A percentile compares a stretch with the other conserved stretches of the same genome.
phyloP scores from a whole-genome alignment of 1,140 invertebrate species.

The Caenorhabditis brenneri region DNA sequence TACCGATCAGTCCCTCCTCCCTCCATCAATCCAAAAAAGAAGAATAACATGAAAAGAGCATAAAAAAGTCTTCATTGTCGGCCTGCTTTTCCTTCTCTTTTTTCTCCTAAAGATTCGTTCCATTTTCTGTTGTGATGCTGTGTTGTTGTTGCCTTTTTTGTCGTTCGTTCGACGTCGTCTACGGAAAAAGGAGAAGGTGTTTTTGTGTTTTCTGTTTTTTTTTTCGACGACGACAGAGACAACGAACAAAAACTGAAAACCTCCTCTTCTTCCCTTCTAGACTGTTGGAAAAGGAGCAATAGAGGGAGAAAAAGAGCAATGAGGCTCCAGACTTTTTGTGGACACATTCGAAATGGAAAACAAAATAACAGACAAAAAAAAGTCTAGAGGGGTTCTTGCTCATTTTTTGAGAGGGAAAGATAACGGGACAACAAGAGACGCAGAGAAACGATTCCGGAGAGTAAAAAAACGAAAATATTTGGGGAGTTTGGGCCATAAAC shows the following conservation, averaged over 20 bases:
- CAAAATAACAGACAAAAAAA: slow-evolving; percentile 31
- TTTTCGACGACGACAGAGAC: background rate
- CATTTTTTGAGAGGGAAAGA: background rate
- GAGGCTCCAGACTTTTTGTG: background rate
- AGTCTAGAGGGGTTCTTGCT: background rate
- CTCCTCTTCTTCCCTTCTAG: background rate
- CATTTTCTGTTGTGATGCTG: background rate
- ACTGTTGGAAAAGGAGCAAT: background rate
- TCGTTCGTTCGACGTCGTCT: background rate
- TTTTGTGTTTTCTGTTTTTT: background rate
- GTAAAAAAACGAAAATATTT: background rate
- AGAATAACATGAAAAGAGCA: background rate
- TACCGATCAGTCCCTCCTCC: no score
- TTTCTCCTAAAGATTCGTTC: background rate
- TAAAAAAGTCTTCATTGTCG: background rate
- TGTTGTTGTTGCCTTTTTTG: slow-evolving; percentile 1
- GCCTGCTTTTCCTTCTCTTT: background rate
- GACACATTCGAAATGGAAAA: background rate
- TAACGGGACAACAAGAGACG: background rate
- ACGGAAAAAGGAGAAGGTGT: slow-evolving; percentile 9
- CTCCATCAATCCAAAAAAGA: background rate
- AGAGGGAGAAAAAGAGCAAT: background rate
- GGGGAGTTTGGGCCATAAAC: slow-evolving; percentile 9
- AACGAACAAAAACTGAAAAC: background rate
- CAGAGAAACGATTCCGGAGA: background rate